A percentile compares a stretch with the other conserved stretches of the same genome.
phyloP scores from a whole-genome alignment of 2,797 vertebrate genomes.

The Mareca penelope region DNA sequence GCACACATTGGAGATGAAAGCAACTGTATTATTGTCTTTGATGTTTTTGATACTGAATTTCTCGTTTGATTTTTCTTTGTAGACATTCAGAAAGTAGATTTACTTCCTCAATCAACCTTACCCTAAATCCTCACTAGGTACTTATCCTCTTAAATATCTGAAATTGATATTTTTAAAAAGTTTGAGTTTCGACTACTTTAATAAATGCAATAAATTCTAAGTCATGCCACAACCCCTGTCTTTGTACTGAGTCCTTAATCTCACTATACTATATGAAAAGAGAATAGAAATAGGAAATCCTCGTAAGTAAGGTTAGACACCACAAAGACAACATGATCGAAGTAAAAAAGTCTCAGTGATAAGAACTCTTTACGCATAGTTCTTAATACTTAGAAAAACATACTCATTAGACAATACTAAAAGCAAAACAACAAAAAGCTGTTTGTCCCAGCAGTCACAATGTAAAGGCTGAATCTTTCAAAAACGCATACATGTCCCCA shows the following conservation, averaged over 20 bases:
- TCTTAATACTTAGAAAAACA: neutral
- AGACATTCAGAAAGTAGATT: slow-evolving; percentile 70
- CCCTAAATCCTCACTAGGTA: slow-evolving; percentile 35
- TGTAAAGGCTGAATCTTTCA: neutral
- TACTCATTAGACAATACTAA: neutral
- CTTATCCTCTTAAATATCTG: slow-evolving; percentile 66
- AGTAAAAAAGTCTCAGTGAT: neutral
- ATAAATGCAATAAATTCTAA: slow-evolving; percentile 1
- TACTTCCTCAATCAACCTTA: slow-evolving; percentile 71
- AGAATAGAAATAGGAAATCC: neutral
- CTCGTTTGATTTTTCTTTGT: slow-evolving; percentile 77
- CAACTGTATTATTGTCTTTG: slow-evolving; percentile 80
- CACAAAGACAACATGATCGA: neutral
- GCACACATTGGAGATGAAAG: slow-evolving; percentile 79
- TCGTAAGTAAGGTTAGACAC: neutral
- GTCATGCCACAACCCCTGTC: neutral
- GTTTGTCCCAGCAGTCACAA: neutral
- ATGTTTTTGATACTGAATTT: slow-evolving; percentile 82
- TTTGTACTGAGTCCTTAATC: neutral
- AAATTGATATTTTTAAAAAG: slow-evolving; percentile 41
- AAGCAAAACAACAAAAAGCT: neutral
- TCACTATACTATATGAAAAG: neutral
- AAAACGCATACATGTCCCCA: neutral
- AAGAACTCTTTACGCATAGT: neutral
- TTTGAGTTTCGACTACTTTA: slow-evolving; percentile 6